phyloP scores from a whole-genome alignment of 2,797 vertebrate genomes.

The Hapalemur alaotrensis region DNA sequence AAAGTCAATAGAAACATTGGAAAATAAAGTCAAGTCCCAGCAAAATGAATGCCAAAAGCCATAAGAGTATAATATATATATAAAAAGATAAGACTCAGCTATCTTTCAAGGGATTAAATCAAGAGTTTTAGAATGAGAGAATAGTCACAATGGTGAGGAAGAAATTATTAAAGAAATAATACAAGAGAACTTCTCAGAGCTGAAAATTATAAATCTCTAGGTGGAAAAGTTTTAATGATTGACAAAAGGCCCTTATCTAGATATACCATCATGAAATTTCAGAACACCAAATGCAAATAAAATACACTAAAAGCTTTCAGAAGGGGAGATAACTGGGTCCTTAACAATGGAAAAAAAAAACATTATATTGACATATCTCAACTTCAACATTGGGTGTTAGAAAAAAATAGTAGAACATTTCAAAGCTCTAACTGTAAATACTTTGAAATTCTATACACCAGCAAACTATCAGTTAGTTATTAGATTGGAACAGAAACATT shows the following conservation, averaged over 20 bases:
- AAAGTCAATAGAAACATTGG: background rate
- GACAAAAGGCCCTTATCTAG: background rate
- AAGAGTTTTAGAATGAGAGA: background rate
- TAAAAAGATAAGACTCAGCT: background rate
- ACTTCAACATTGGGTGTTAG: background rate
- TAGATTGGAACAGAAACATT: background rate
- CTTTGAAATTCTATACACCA: background rate
- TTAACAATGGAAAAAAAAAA: background rate
- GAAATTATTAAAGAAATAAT: background rate
- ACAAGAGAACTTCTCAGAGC: background rate
- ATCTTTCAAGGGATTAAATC: background rate
- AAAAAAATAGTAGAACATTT: background rate
- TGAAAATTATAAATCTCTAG: background rate
- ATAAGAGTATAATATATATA: background rate
- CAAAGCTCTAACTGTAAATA: background rate
- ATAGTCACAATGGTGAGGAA: background rate
- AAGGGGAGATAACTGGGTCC: background rate
- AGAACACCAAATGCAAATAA: background rate
- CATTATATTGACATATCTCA: background rate
- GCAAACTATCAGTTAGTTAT: background rate
- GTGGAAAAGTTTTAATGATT: background rate
- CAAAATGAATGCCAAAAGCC: background rate
- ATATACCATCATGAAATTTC: background rate
- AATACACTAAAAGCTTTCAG: background rate
- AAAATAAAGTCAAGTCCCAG: background rate